These are phyloP conservation scores for Parapsyche elsis DNA, from an alignment of 1,140 invertebrate genomes.

Conservation along the genomic window DNA sequence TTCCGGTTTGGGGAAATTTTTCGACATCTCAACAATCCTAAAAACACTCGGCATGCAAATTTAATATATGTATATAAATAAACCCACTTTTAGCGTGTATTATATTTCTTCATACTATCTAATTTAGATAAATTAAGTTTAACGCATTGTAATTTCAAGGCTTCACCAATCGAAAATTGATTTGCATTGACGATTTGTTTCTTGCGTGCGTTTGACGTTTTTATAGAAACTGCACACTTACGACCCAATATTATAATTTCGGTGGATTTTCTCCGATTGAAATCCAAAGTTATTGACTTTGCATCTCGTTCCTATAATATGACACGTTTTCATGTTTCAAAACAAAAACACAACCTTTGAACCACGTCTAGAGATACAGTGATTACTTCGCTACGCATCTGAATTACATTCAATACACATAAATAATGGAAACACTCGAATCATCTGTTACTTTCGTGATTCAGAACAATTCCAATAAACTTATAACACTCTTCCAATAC, in stretches of 20 bases:
- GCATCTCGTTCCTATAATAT: neutral
- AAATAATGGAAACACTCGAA: neutral
- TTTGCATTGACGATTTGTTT: too few species aligned
- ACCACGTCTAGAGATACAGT: slow-evolving; percentile 13
- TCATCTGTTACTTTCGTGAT: neutral
- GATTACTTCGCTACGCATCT: neutral
- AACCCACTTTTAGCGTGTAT: too few species aligned
- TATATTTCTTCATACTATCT: too few species aligned
- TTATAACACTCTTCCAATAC: neutral
- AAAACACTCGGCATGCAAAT: too few species aligned
- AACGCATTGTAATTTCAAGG: too few species aligned
- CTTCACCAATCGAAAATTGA: too few species aligned
- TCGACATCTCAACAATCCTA: too few species aligned
- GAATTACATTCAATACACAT: neutral
- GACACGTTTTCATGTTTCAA: slow-evolving; percentile 22
- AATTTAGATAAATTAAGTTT: too few species aligned
- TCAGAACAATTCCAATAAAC: neutral
- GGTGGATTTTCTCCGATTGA: neutral
- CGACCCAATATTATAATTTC: neutral
- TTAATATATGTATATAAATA: too few species aligned
- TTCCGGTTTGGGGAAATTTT: too few species aligned
- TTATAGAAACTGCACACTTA: too few species aligned
- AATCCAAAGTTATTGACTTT: neutral
- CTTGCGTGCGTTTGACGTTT: too few species aligned
- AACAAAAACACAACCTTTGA: slow-evolving; percentile 38